A percentile compares a stretch with the other conserved stretches of the same genome.
These are phyloP conservation scores for Sebastes baramenuke DNA, from an alignment of 2,797 vertebrate genomes.

Conservation along the genomic window DNA sequence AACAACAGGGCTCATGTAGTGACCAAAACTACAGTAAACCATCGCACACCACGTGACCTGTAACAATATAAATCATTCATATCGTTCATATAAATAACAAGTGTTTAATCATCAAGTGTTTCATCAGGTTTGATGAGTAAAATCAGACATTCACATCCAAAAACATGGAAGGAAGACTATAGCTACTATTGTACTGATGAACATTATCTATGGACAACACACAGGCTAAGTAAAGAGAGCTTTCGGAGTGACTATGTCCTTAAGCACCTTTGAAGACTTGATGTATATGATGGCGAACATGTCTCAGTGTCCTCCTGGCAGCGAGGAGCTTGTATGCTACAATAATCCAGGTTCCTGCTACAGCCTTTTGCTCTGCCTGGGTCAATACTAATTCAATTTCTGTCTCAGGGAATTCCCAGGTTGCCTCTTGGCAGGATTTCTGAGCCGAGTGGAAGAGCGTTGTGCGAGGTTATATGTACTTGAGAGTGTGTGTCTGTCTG, in stretches of 20 bases:
- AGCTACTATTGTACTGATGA: background rate
- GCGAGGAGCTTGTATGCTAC: constrained; percentile 51
- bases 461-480: constrained; percentile 47
- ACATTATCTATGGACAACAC: background rate
- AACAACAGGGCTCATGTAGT: background rate
- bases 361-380: constrained; percentile 63
- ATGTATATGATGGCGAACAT: constrained; percentile 45
- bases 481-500: background rate
- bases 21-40: background rate
- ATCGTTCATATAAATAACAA: background rate
- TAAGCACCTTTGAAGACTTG: constrained; percentile 29
- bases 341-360: constrained; percentile 68
- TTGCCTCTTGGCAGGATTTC: constrained; percentile 75
- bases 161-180: background rate
- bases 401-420: constrained; percentile 75
- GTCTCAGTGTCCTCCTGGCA: constrained; percentile 54
- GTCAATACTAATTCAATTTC: constrained; percentile 83
- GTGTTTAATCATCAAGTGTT: background rate
- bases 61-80: too few relatives aligned
- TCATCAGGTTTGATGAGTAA: background rate
- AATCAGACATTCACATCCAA: background rate
- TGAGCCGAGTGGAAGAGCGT: constrained; percentile 58
- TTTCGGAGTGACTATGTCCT: background rate
- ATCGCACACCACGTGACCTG: too few relatives aligned
- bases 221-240: background rate